Conservation (phyloP, 2,888 invertebrate genomes). For the Nymphalis c-album region DNA sequence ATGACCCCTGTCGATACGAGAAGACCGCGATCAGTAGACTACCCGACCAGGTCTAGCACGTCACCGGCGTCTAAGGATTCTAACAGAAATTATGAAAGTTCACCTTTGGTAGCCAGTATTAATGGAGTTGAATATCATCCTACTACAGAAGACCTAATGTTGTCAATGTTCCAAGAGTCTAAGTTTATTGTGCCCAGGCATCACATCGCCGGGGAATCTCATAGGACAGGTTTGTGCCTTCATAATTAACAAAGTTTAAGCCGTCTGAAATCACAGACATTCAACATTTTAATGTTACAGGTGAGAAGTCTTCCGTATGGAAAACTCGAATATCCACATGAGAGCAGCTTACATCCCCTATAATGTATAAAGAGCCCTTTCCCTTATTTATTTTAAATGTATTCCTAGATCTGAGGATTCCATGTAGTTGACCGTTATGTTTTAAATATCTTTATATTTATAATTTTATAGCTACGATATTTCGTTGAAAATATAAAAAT, state of each 20-base stretch:
- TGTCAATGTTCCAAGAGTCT: constrained; percentile 76
- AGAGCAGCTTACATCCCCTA: constrained; percentile 52
- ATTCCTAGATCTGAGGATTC: constrained; percentile 68
- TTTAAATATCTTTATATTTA: constrained; percentile 18
- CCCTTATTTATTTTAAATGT: constrained; percentile 55
- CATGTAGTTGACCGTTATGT: constrained; percentile 50
- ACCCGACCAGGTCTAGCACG: constrained; percentile 49
- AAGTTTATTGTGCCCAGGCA: constrained; percentile 72
- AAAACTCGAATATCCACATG: constrained; percentile 80
- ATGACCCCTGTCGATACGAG: constrained; percentile 75
- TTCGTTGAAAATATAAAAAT: constrained; percentile 7
- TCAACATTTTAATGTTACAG: constrained; percentile 50
- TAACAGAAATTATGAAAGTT: constrained; percentile 67
- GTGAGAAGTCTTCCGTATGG: constrained; percentile 75
- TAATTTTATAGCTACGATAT: constrained; percentile 21
- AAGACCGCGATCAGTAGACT: constrained; percentile 71
- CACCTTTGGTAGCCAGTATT: constrained; percentile 73
- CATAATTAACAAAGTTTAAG: neutral
- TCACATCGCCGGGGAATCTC: constrained; percentile 68
- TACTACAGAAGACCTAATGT: constrained; percentile 74
- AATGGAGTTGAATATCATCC: constrained; percentile 76
- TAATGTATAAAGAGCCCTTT: constrained; percentile 47
- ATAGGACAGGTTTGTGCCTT: constrained; percentile 62
- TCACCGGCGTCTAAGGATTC: constrained; percentile 51
- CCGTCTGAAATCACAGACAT: neutral